Evolutionary conservation across 2,888 invertebrate genomes (phyloP), one percentile per base, ranked within the genome.

Genomic region (Eupithecia subumbrata): DNA sequence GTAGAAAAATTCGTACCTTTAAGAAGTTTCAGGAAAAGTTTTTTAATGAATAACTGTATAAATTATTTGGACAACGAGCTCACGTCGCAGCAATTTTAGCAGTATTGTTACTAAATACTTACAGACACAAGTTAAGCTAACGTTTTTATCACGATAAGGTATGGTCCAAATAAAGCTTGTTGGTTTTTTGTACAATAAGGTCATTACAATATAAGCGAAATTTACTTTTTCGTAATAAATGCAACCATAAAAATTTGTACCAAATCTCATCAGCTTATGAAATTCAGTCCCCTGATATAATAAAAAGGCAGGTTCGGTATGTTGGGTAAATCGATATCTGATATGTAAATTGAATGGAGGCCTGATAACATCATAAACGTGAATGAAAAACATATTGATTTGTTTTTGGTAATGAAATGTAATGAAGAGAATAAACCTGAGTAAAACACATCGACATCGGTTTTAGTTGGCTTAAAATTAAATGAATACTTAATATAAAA

Each of bases 371-470:
- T 67, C 37, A 22, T 60, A 25, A n/a, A n/a, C 40, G 66, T 67
- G 40, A 40, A n/a, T 67, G 40, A 67, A 67, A 67, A 67, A 67
- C 66, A 67, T 67, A 37, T 37, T n/a, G 37, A 67, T 66, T 66
- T 11, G n/a, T 37, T 67, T 64, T 40, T 18, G 3, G 37, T 67
- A 34, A 67, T 37, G 66, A 40, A 67, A 67, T 22, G 66, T 67
- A 30, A n/a, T 8, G 34, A 34, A 66, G 8, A 37, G 2, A 30
- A 16, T 34, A 66, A 34, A 18, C 52, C 52, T n/a, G 37, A 66
- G 18, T n/a, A 8, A 18, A 43, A 34, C n/a, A 34, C 30, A 34
- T 66, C 1, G 37, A 66, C 18, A 1, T 66, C 18, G n/a, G 56
- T 56, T 56, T 22, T 11, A 22, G n/a, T 52, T 52, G n/a, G n/a